Percentiles rank a stretch among this genome's conserved stretches.
Evolutionary conservation across 2,113 vertebrate species (phyloP).

Genomic region (Nothobranchius furzeri): DNA sequence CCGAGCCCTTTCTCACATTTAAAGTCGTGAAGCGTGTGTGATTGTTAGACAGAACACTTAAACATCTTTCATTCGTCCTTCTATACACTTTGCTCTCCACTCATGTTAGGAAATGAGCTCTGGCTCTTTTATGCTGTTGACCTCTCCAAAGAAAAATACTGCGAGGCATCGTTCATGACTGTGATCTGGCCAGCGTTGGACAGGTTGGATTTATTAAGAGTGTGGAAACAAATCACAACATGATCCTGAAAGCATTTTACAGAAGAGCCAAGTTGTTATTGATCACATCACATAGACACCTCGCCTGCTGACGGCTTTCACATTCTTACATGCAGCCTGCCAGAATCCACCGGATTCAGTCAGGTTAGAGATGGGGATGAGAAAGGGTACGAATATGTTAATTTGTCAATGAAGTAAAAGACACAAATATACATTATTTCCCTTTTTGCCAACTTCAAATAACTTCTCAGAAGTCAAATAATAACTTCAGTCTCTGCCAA

Average conservation of each 20-base stretch:
- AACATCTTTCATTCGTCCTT: slow-evolving; percentile 20
- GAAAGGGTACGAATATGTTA: slow-evolving; percentile 20
- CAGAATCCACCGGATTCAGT: slow-evolving; percentile 36
- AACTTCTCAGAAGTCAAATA: slow-evolving; percentile 23
- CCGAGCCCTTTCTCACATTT: slow-evolving; percentile 1
- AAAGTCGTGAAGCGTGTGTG: background rate
- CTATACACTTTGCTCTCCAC: slow-evolving; percentile 30
- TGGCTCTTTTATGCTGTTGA: slow-evolving; percentile 24
- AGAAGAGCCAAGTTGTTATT: slow-evolving; percentile 40
- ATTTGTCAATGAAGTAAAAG: slow-evolving; percentile 31
- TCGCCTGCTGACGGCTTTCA: slow-evolving; percentile 27
- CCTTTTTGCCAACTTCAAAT: slow-evolving; percentile 9
- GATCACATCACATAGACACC: slow-evolving; percentile 41
- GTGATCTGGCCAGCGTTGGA: slow-evolving; percentile 25
- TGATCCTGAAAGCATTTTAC: slow-evolving; percentile 24
- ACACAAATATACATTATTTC: slow-evolving; percentile 1
- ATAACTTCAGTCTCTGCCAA: background rate
- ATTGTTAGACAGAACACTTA: background rate
- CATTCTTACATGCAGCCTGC: slow-evolving; percentile 17
- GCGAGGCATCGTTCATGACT: slow-evolving; percentile 35
- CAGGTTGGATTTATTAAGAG: slow-evolving; percentile 42
- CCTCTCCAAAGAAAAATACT: slow-evolving; percentile 26
- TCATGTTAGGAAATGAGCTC: slow-evolving; percentile 26
- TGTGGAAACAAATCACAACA: slow-evolving; percentile 49
- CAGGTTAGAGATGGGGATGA: slow-evolving; percentile 22